phyloP scores from a whole-genome alignment of 2,797 vertebrate genomes.

The Borostomias antarcticus region DNA sequence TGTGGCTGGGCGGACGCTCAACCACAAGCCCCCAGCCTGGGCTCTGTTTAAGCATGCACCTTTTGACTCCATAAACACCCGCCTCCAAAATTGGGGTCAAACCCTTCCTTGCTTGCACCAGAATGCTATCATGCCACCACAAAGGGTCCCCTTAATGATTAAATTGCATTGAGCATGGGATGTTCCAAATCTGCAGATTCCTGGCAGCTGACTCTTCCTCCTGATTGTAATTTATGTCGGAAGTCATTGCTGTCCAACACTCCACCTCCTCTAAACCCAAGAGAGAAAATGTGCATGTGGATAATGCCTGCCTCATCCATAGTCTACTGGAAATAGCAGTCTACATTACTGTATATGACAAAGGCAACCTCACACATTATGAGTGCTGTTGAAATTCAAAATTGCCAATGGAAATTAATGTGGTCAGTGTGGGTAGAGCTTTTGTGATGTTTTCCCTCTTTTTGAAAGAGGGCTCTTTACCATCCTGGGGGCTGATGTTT shows the following conservation, averaged over 20 bases:
- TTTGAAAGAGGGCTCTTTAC: slow-evolving; percentile 15
- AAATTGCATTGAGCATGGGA: slow-evolving; percentile 79
- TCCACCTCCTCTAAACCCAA: slow-evolving; percentile 39
- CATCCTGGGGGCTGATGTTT: slow-evolving; percentile 49
- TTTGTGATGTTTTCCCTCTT: slow-evolving; percentile 35
- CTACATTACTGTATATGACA: neutral
- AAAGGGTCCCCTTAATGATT: slow-evolving; percentile 77
- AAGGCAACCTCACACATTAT: slow-evolving; percentile 29
- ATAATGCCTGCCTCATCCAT: slow-evolving; percentile 31
- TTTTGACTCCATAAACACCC: slow-evolving; percentile 87
- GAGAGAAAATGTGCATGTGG: slow-evolving; percentile 55
- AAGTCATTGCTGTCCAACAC: slow-evolving; percentile 70
- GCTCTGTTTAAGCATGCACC: slow-evolving; percentile 79
- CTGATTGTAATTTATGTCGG: slow-evolving; percentile 81
- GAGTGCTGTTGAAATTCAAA: slow-evolving; percentile 21
- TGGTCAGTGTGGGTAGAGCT: neutral
- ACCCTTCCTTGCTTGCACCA: slow-evolving; percentile 50
- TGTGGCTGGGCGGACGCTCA: slow-evolving; percentile 73
- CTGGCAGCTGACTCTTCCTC: slow-evolving; percentile 72
- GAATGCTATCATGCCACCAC: slow-evolving; percentile 62
- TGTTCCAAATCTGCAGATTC: slow-evolving; percentile 77
- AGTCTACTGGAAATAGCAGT: slow-evolving; percentile 5
- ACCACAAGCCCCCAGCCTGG: slow-evolving; percentile 71
- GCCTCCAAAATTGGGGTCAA: slow-evolving; percentile 78
- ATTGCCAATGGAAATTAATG: slow-evolving; percentile 29